phyloP scores from a whole-genome alignment of 2,113 vertebrate species.

The Fulmarus glacialis region DNA sequence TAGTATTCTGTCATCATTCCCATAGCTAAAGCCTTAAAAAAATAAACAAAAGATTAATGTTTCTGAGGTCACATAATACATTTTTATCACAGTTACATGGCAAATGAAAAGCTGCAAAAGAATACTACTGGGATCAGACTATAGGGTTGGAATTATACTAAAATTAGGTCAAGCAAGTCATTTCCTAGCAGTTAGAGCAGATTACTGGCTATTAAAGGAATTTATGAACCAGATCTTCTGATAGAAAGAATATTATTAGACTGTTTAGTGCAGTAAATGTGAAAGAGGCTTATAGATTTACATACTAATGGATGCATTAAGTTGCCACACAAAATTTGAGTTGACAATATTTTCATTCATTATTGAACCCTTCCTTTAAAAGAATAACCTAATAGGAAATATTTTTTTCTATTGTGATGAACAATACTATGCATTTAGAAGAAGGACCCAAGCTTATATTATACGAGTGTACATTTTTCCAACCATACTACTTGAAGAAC shows the following conservation, averaged over 20 bases:
- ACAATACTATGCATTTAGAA: not conserved
- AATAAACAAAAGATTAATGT: conserved; percentile 67
- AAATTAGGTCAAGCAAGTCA: conserved; percentile 61
- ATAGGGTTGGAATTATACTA: conserved; percentile 15
- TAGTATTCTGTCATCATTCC: conserved; percentile 99
- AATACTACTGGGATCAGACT: not conserved
- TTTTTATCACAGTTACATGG: conserved; percentile 21
- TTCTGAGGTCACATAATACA: conserved; percentile 12
- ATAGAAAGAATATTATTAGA: conserved; percentile 62
- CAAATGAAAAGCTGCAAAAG: conserved; percentile 32
- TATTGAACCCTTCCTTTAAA: conserved; percentile 11
- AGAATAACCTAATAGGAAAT: not conserved
- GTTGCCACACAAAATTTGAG: conserved; percentile 34
- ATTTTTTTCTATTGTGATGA: not conserved
- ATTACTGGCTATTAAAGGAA: conserved; percentile 66
- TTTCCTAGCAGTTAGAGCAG: conserved; percentile 64
- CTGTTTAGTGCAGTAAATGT: conserved; percentile 44
- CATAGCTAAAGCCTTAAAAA: conserved; percentile 93
- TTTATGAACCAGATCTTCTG: conserved; percentile 66
- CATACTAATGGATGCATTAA: conserved; percentile 54
- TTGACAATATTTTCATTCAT: conserved; percentile 16
- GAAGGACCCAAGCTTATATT: not conserved
- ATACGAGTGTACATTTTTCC: not conserved
- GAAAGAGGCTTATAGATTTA: conserved; percentile 46
- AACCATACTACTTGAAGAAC: not conserved